Evolutionary conservation across 2,888 invertebrate genomes (phyloP), one percentile per base, ranked within the genome.

Genomic region (Scotopteryx bipunctaria): DNA sequence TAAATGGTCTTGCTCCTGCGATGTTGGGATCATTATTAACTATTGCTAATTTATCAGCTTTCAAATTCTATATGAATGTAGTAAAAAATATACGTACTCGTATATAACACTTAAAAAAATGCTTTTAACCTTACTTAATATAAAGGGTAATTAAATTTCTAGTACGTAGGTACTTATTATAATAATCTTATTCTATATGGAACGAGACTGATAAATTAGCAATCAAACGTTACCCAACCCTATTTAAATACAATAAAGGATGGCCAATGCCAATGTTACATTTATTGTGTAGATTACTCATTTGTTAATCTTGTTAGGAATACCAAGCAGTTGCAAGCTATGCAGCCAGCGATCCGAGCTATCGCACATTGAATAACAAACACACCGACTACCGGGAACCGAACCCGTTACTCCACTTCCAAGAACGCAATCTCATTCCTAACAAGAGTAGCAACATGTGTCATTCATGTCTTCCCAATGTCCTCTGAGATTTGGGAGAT

Each of bases 271-370:
- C 53, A 63, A 63, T 65, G 51, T 60, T 55, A 57, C 50, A 57
- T 57, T 58, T 58, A 57, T 64, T 61, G 63, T 61, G 65, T 66
- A 57, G 67, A 73, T 73, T 66, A 59, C 67, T 64, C 62, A 64
- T 70, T 79, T 83, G 86, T 86, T 83, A 82, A 81, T 83, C 87
- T 86, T 84, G 87, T 86, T 81, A 85, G 81, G 86, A 86, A 86
- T 78, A 78, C 71, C 80, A 75, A 76, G 33, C 25, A 42, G 45
- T 14, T 46, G 51, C 40, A 51, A 14, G 21, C 41, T n/a, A 19
- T 65, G 71, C 69, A 67, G 66, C 67, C 71, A 61, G 73, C 79
- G 77, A 79, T 75, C 70, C 69, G 55, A 62, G 62, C 68, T 59
- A 79, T 81, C 81, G 72, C 64, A 78, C 73, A 71, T 78, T 75